These are phyloP conservation scores for Sebastes taczanowskii DNA, from an alignment of 2,797 vertebrate species.

Conservation along the genomic window DNA sequence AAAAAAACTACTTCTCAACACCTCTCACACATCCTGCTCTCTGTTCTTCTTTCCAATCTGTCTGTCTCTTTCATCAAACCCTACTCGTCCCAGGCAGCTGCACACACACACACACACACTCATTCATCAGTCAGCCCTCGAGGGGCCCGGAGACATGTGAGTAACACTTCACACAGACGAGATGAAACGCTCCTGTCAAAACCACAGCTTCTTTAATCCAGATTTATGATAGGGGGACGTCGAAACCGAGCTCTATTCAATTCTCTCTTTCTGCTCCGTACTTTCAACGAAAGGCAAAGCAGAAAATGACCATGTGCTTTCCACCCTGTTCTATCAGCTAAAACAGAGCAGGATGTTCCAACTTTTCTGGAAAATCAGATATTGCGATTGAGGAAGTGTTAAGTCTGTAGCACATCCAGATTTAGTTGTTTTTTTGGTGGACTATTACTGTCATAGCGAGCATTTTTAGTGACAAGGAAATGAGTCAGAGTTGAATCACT, in stretches of 20 bases:
- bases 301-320: constrained; percentile 3
- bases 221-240: constrained; percentile 47
- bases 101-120: constrained; percentile 22
- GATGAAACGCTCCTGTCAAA: constrained; percentile 55
- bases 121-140: constrained; percentile 45
- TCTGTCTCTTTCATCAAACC: constrained; percentile 53
- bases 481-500: background rate
- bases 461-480: background rate
- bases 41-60: constrained; percentile 50
- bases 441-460: background rate
- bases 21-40: constrained; percentile 59
- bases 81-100: constrained; percentile 11
- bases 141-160: constrained; percentile 39
- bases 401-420: background rate
- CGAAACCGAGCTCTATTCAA: constrained; percentile 25
- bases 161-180: constrained; percentile 37
- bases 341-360: background rate
- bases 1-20: constrained; percentile 10
- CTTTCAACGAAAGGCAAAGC: background rate
- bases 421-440: background rate
- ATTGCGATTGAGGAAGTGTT: constrained; percentile 1
- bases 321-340: background rate
- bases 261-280: background rate
- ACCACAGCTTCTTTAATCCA: constrained; percentile 53
- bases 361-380: background rate